A percentile compares a stretch with the other conserved stretches of the same genome.
phyloP scores from a whole-genome alignment of 2,113 vertebrate species.

The Toxotes chatareus region DNA sequence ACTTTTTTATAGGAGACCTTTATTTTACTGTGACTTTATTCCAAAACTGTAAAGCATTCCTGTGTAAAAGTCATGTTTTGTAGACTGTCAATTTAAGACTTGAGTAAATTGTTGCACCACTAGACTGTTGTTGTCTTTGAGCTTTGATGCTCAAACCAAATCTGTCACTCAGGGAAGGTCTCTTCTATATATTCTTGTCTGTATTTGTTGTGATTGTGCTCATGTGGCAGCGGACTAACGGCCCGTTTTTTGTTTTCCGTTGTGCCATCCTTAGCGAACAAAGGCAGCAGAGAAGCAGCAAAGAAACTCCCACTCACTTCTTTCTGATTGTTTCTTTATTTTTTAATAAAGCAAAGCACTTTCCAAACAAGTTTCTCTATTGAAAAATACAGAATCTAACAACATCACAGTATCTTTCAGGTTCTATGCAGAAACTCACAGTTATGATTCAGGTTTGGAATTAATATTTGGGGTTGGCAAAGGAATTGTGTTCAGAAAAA shows the following conservation, averaged over 20 bases:
- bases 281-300: constrained; percentile 5
- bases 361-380: constrained; percentile 39
- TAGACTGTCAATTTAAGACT: too few species aligned
- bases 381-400: constrained; percentile 57
- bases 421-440: constrained; percentile 55
- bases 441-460: constrained; percentile 23
- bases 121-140: neutral
- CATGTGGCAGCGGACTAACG: neutral
- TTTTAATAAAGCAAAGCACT: constrained; percentile 58
- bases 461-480: constrained; percentile 21
- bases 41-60: neutral
- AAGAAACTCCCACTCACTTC: constrained; percentile 29
- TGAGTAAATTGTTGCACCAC: neutral
- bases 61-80: neutral
- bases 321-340: constrained; percentile 46
- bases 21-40: neutral
- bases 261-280: neutral
- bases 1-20: neutral
- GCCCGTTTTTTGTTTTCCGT: neutral
- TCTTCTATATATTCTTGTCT: neutral
- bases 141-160: neutral
- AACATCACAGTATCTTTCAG: constrained; percentile 56
- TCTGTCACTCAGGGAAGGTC: neutral
- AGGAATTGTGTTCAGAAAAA: neutral
- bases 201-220: neutral